Evolutionary conservation across 2,113 vertebrate genomes (phyloP).

Genomic region (Orthochromis indermauri): DNA sequence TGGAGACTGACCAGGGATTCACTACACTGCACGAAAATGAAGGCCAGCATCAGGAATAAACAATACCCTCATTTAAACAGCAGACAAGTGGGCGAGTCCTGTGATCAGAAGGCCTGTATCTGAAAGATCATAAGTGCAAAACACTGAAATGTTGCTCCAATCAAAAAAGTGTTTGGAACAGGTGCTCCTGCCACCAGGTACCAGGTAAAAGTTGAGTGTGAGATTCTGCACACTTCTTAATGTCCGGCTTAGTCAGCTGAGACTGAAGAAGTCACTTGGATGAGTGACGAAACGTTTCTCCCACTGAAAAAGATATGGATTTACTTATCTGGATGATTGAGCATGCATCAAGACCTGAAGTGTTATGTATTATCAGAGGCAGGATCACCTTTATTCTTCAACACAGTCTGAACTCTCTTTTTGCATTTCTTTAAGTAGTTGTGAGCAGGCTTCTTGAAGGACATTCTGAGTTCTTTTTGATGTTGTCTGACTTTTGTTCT

Average conservation of each 20-base stretch:
- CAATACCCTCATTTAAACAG: not conserved
- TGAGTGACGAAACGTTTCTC: not conserved
- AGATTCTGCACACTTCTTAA: not conserved
- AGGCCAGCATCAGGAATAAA: conserved; percentile 5
- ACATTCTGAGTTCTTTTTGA: not conserved
- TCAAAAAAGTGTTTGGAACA: not conserved
- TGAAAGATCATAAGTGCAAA: conserved; percentile 7
- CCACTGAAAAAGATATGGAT: rapidly evolving
- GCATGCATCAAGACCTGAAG: not conserved
- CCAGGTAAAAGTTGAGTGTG: not conserved
- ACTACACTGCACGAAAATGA: not conserved
- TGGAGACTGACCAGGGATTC: not conserved
- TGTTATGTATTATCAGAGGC: not conserved
- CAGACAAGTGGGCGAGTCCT: not conserved
- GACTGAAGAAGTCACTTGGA: not conserved
- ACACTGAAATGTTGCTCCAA: not conserved
- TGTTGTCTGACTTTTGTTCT: not conserved
- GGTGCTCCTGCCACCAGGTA: not conserved
- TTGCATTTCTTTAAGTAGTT: not conserved
- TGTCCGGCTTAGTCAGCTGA: rapidly evolving
- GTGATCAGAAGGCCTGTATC: not conserved
- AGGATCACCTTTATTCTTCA: not conserved
- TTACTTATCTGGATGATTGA: not conserved
- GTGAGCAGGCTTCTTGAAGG: not conserved
- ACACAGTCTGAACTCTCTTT: not conserved